Base-by-base conservation (phyloP, 1,140 invertebrate species). In the Megalopta genalis region DNA sequence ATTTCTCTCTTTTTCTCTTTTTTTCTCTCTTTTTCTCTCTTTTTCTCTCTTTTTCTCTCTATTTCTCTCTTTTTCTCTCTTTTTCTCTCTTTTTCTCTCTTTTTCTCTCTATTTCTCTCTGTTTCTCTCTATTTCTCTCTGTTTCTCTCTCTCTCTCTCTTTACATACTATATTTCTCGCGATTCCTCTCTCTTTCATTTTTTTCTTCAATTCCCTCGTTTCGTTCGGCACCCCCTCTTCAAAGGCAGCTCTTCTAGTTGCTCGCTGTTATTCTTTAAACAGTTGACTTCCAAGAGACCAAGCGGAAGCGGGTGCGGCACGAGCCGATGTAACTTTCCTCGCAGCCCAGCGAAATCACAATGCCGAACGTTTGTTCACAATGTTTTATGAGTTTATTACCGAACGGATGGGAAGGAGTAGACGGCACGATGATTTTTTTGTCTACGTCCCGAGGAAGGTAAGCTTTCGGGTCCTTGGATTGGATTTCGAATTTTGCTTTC, bases 261-360 rank as follows among this genome's bases (percentile, higher is more conserved):
- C 16, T 6, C 10, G 32, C 8, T 8, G 8, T 37, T 18, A 18
- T 65, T 18, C 16, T 2, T 27, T 9, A 23, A 16, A 62, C 64
- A 49, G 42, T 76, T 65, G 27, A 75, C 72, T 70, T 49, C 32
- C 18, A 32, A 18, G 32, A 46, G 65, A 37, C 23, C 42, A 52
- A 63, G 52, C 59, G 75, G 75, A 77, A 77, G 57, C 76, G 60
- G 67, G 67, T 65, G 64, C 65, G 75, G 75, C 75, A 77, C 75
- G 75, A 77, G 75, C 75, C 75, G 46, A 21, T 16, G 21, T 59
- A 46, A 67, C 39, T 37, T 16, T 37, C 57, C 32, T 39, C 12
- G 62, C n/a, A 16, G 16, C 10, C 49, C 18, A 32, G n/a, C 12
- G 21, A 49, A 37, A 49, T 67, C 2, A 54, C 66, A 64, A 64